Conservation (phyloP, 2,113 vertebrate species). For the Cyprinodon variegatus region DNA sequence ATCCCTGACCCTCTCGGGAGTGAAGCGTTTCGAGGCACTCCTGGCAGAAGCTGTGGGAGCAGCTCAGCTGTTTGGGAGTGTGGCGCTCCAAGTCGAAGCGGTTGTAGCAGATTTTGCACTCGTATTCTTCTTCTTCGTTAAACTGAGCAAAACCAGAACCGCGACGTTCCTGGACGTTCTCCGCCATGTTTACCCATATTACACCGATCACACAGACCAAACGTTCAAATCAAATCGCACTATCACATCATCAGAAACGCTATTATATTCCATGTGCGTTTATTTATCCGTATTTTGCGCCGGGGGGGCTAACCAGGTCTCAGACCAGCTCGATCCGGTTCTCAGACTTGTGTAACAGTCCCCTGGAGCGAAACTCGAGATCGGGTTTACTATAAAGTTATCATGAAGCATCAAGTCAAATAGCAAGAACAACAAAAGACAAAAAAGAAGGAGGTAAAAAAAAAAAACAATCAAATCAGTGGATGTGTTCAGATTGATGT, state of each 20-base stretch:
- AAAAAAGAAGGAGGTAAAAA: too few relatives aligned
- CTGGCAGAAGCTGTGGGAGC: constrained; percentile 86
- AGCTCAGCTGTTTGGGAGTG: constrained; percentile 81
- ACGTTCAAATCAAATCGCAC: not conserved
- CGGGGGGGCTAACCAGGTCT: not conserved
- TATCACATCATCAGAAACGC: not conserved
- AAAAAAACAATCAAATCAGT: not conserved
- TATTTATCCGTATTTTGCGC: not conserved
- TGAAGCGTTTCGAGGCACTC: constrained; percentile 82
- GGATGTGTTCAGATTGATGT: constrained; percentile 32
- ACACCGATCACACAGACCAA: not conserved
- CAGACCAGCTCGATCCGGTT: not conserved
- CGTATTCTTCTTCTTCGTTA: constrained; percentile 77
- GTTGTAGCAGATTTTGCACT: constrained; percentile 88
- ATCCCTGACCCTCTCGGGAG: constrained; percentile 62
- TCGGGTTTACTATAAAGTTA: not conserved
- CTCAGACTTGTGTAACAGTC: constrained; percentile 5
- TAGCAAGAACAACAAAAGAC: not conserved
- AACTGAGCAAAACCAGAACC: not conserved
- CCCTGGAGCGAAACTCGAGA: not conserved
- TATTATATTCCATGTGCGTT: not conserved
- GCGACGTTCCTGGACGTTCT: constrained; percentile 52
- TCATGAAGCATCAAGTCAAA: not conserved
- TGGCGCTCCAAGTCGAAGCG: constrained; percentile 82
- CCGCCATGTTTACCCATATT: constrained; percentile 71